Evolutionary conservation across 1,140 invertebrate genomes (phyloP).

Genomic region (Atta texana): DNA sequence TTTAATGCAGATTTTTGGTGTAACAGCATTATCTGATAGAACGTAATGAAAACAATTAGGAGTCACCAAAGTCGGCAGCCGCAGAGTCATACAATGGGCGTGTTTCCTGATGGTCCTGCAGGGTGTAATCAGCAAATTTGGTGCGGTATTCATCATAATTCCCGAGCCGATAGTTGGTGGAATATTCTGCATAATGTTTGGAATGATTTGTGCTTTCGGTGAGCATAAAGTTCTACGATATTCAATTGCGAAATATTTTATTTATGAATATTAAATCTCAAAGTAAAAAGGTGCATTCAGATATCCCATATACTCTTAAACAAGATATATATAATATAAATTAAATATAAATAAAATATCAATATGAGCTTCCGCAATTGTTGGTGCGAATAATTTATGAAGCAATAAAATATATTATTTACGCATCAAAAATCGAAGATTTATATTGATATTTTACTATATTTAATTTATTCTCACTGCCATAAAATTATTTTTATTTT

Average conservation of each 20-base stretch:
- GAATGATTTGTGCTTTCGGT: constrained; percentile 94
- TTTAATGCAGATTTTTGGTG: not conserved
- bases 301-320: too few species aligned
- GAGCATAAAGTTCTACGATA: constrained; percentile 60
- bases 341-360: too few species aligned
- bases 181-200: constrained; percentile 95
- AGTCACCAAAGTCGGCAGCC: constrained; percentile 91
- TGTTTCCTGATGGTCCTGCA: constrained; percentile 92
- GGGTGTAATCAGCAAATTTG: constrained; percentile 93
- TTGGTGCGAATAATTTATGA: too few species aligned
- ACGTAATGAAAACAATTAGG: constrained; percentile 70
- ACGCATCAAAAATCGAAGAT: too few species aligned
- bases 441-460: too few species aligned
- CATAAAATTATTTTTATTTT: too few species aligned
- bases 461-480: too few species aligned
- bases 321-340: not conserved
- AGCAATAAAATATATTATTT: too few species aligned
- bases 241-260: not conserved
- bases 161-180: constrained; percentile 96
- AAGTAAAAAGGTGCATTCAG: not conserved
- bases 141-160: constrained; percentile 95
- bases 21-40: not conserved
- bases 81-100: constrained; percentile 94
- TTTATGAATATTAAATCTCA: not conserved
- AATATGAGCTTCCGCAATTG: too few species aligned